Evolutionary conservation across 2,113 vertebrate species (phyloP), one percentile per base, ranked within the genome.

Genomic region (Malaclemys terrapin): DNA sequence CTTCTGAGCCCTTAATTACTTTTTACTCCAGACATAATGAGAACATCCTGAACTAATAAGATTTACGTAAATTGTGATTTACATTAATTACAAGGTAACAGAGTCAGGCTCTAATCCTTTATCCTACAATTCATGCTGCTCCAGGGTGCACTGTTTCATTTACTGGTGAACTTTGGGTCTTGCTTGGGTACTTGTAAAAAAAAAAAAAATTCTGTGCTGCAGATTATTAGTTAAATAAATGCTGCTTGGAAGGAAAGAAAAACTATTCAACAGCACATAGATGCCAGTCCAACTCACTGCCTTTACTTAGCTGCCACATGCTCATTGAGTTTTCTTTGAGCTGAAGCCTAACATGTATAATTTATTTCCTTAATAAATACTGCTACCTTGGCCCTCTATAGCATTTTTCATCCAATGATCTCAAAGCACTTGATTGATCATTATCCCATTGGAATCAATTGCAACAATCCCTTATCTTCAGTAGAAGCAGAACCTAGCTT

Each of bases 1-100:
- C 38, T 49, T 42, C 12, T 0, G 0, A 82, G 45, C 5, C 72
- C 17, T 38, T 16, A 7, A 19, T 27, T 87, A 78, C 75, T 47
- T 78, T 76, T 47, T 78, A 78, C 75, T 78, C 42, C 42, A 78
- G 24, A 14, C 6, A 78, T 47, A 78, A 78, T 1, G 7, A 78
- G 42, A 78, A 25, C 19, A 47, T 25, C 75, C 38, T 47, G 75
- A 78, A 47, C 75, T 47, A 29, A 47, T 78, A 27, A 78, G 75
- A 29, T 76, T 25, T 76, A 57, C 25, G 16, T 7, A 82, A 56
- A 29, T 75, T 38, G 49, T 27, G 49, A 80, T 83, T 59, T n/a
- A 3, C 42, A 22, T 20, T 42, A 89, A 75, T 84, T 19, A 47
- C 80, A 94, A 82, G 31, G 47, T 31, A 50, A 85, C 24, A 13